phyloP scores from a whole-genome alignment of 2,113 vertebrate genomes.

The Sinocyclocheilus anshuiensis region DNA sequence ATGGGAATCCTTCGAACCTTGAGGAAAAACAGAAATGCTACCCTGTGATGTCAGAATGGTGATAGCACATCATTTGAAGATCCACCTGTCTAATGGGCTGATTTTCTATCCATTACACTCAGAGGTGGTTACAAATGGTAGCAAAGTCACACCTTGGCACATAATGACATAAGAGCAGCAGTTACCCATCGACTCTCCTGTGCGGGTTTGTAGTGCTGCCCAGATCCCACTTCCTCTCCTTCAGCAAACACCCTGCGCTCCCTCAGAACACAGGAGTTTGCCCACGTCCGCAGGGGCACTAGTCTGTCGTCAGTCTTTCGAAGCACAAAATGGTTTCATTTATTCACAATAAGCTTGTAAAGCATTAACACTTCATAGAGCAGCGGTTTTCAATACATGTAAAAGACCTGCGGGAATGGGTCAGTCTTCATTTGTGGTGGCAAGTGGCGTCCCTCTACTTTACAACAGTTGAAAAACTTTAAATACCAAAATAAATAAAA shows the following conservation, averaged over 20 bases:
- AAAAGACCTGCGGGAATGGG: not conserved
- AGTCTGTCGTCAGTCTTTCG: constrained; percentile 69
- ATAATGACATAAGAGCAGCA: not conserved
- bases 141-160: not conserved
- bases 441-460: no score
- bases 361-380: not conserved
- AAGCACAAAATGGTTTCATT: not conserved
- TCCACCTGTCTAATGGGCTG: not conserved
- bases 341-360: not conserved
- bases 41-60: not conserved
- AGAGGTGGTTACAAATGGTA: not conserved
- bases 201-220: constrained; percentile 51
- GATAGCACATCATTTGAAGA: not conserved
- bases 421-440: no score
- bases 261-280: constrained; percentile 64
- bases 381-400: not conserved
- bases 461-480: no score
- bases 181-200: constrained; percentile 69
- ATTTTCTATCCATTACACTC: not conserved
- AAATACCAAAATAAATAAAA: no score
- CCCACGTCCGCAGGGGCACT: constrained; percentile 65
- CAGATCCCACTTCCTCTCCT: constrained; percentile 54
- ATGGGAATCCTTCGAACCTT: constrained; percentile 66
- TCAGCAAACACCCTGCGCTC: constrained; percentile 61
- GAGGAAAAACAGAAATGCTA: not conserved